phyloP scores from a whole-genome alignment of 1,140 invertebrate genomes.

The Oedothorax gibbosus region DNA sequence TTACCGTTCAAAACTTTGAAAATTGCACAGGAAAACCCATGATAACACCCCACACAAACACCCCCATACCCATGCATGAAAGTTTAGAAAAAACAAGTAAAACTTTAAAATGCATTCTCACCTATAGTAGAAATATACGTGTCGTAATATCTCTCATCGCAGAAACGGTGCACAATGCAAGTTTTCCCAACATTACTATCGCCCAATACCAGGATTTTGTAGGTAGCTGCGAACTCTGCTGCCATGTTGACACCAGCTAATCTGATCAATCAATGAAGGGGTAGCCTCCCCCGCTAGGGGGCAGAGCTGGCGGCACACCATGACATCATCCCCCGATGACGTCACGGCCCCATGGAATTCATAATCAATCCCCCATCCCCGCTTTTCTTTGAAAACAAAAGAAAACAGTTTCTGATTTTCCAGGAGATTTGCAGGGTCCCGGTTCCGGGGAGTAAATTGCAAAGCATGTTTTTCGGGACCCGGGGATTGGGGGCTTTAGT shows the following conservation, averaged over 20 bases:
- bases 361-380: slow-evolving; percentile 26
- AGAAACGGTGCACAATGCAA: slow-evolving; percentile 90
- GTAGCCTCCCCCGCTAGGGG: slow-evolving; percentile 40
- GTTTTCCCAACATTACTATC: slow-evolving; percentile 94
- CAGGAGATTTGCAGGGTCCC: background rate
- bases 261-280: slow-evolving; percentile 54
- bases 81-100: background rate
- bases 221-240: slow-evolving; percentile 60
- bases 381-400: slow-evolving; percentile 14
- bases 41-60: no score
- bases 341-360: slow-evolving; percentile 33
- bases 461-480: no score
- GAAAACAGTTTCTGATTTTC: background rate
- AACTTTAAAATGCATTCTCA: slow-evolving; percentile 70
- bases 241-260: slow-evolving; percentile 55
- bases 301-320: slow-evolving; percentile 12
- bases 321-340: slow-evolving; percentile 47
- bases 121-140: slow-evolving; percentile 93
- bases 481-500: no score
- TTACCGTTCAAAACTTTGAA: no score
- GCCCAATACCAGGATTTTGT: slow-evolving; percentile 85
- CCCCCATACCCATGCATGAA: no score
- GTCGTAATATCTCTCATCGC: slow-evolving; percentile 89
- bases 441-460: no score
- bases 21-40: no score